Conservation (phyloP, 1,140 invertebrate species). For the Piezodorus guildinii region DNA sequence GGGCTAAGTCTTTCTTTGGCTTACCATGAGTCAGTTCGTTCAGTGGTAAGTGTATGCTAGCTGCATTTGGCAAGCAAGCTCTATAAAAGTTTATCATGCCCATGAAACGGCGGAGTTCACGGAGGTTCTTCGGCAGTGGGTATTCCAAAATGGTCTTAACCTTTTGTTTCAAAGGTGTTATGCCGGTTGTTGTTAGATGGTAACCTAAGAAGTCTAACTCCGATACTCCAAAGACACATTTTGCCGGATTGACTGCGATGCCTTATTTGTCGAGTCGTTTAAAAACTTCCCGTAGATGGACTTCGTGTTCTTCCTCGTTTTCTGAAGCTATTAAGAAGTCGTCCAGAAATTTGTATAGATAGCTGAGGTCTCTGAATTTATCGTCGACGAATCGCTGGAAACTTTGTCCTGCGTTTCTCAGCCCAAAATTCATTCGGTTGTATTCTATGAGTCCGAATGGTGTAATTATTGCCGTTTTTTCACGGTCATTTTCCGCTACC, state of each 20-base stretch:
- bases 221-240: too few species aligned
- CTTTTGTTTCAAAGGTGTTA: conserved; percentile 14
- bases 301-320: too few species aligned
- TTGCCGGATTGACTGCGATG: too few species aligned
- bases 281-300: too few species aligned
- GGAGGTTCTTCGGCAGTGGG: conserved; percentile 9
- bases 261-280: too few species aligned
- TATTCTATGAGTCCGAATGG: conserved; percentile 1
- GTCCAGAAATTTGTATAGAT: neutral
- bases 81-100: conserved; percentile 36
- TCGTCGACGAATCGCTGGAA: neutral
- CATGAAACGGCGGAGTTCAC: conserved; percentile 32
- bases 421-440: neutral
- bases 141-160: conserved; percentile 15
- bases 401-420: neutral
- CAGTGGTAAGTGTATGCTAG: neutral
- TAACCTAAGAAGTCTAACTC: too few species aligned
- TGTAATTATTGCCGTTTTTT: conserved; percentile 8
- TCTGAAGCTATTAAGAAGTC: neutral
- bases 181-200: neutral
- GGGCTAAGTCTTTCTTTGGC: neutral
- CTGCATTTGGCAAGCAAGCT: conserved; percentile 28
- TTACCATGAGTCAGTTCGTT: too few species aligned
- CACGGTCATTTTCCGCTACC: neutral
- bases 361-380: neutral